Conservation (phyloP, 2,797 vertebrate genomes). For the Falco biarmicus region DNA sequence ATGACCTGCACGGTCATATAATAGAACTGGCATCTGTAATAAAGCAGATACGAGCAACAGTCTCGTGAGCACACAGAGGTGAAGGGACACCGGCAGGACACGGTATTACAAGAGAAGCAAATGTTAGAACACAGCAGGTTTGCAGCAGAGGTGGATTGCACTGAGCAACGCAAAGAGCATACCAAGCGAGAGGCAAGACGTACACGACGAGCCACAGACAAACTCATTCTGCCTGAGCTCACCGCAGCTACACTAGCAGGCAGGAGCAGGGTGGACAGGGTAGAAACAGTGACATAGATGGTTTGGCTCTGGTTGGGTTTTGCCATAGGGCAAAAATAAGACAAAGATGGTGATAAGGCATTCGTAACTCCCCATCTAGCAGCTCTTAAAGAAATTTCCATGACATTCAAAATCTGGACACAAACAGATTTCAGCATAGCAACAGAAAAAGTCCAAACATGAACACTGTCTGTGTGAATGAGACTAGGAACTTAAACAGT, state of each 20-base stretch:
- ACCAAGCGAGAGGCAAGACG: not conserved
- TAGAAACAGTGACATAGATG: not conserved
- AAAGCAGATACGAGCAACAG: not conserved
- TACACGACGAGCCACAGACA: not conserved
- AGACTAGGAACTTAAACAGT: not conserved
- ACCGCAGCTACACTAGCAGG: not conserved
- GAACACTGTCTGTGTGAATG: not conserved
- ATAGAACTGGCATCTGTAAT: not conserved
- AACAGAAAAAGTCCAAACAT: not conserved
- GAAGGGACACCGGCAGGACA: not conserved
- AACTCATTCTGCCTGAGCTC: not conserved
- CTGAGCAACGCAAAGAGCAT: not conserved
- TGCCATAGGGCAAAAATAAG: not conserved
- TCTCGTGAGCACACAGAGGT: not conserved
- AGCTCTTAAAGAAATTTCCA: not conserved
- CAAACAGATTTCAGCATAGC: not conserved
- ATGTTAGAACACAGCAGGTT: not conserved
- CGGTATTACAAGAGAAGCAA: not conserved
- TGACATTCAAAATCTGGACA: not conserved
- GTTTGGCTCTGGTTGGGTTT: not conserved
- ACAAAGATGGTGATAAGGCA: not conserved
- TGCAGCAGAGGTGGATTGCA: not conserved
- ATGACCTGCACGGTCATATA: not conserved
- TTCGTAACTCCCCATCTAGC: not conserved
- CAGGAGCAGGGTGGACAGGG: not conserved